Conservation (phyloP, 2,888 invertebrate species). For the Acleris sparsana region DNA sequence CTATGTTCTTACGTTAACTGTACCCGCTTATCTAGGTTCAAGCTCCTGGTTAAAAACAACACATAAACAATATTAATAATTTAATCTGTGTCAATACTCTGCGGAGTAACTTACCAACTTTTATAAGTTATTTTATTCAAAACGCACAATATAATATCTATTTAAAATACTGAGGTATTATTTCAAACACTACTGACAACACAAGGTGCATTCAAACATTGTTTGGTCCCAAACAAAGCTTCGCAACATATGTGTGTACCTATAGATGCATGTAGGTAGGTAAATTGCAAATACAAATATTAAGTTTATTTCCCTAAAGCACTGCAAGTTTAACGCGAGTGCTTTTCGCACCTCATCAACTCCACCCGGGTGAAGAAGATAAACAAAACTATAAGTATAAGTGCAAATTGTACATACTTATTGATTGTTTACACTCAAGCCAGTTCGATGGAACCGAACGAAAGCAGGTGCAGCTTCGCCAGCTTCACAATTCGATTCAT, state of each 20-base stretch:
- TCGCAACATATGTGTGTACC: not conserved
- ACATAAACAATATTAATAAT: too few relatives aligned
- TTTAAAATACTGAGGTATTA: too few relatives aligned
- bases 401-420: slow-evolving; percentile 18
- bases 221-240: not conserved
- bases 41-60: too few relatives aligned
- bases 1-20: too few relatives aligned
- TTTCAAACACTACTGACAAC: too few relatives aligned
- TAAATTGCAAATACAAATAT: slow-evolving; percentile 10
- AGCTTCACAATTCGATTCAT: slow-evolving; percentile 27
- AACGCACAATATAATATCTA: too few relatives aligned
- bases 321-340: slow-evolving; percentile 46
- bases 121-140: too few relatives aligned
- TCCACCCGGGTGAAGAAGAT: not conserved
- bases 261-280: too few relatives aligned
- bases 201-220: too few relatives aligned
- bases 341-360: slow-evolving; percentile 60
- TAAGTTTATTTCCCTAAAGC: slow-evolving; percentile 61
- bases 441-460: slow-evolving; percentile 16
- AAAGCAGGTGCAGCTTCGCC: slow-evolving; percentile 31
- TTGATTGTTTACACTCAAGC: slow-evolving; percentile 4
- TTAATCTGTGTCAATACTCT: too few relatives aligned
- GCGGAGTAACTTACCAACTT: too few relatives aligned
- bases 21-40: too few relatives aligned
- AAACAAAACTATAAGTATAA: slow-evolving; percentile 6